Evolutionary conservation across 2,888 invertebrate species (phyloP).

Genomic region (Tetranychus piercei): DNA sequence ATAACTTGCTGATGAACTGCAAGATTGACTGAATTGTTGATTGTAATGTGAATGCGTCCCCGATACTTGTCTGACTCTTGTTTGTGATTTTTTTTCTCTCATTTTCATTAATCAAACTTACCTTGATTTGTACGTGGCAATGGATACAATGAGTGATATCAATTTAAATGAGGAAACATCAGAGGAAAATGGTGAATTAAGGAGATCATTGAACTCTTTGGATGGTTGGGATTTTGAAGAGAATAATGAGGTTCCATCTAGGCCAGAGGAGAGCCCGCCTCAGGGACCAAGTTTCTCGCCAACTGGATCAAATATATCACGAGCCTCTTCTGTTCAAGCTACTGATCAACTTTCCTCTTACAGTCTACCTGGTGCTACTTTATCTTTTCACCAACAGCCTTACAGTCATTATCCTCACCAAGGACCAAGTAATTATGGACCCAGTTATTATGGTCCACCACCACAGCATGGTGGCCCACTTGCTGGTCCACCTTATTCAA

Average conservation of each 20-base stretch:
- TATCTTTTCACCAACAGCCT: not conserved
- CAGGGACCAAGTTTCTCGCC: not conserved
- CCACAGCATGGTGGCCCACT: not conserved
- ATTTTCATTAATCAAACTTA: not conserved
- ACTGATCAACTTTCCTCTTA: not conserved
- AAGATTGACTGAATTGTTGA: no score
- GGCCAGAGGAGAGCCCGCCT: not conserved
- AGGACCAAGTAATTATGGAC: not conserved
- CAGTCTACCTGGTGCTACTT: not conserved
- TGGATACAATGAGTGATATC: conserved; percentile 5
- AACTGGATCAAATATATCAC: not conserved
- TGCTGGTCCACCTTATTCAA: not conserved
- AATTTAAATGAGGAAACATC: conserved; percentile 8
- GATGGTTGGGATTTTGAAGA: not conserved
- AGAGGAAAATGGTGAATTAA: not conserved
- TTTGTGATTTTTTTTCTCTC: not conserved
- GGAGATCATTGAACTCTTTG: not conserved
- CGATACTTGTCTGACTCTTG: not conserved
- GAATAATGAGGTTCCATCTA: not conserved
- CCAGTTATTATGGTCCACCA: not conserved
- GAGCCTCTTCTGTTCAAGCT: not conserved
- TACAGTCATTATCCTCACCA: not conserved
- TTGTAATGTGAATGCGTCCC: not conserved
- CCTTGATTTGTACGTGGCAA: not conserved
- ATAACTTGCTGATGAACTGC: no score